A percentile compares a stretch with the other conserved stretches of the same genome.
phyloP scores from a whole-genome alignment of 1,140 invertebrate species.

The Euglossa dilemma region DNA sequence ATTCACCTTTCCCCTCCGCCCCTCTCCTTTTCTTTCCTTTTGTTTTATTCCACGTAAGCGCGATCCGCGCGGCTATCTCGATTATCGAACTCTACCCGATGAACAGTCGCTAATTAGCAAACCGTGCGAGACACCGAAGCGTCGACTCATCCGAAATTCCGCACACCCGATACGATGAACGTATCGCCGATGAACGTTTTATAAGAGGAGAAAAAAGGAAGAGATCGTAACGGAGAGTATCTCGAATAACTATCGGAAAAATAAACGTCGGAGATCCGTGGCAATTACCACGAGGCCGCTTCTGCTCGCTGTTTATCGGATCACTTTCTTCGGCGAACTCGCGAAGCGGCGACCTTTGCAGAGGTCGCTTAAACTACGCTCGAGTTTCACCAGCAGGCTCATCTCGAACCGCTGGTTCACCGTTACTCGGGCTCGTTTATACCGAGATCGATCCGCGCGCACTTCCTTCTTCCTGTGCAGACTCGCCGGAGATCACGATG shows the following conservation, averaged over 20 bases:
- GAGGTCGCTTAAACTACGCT: constrained; percentile 74
- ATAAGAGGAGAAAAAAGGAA: background rate
- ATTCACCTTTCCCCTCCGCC: background rate
- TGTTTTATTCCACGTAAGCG: constrained; percentile 26
- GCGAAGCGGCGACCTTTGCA: constrained; percentile 73
- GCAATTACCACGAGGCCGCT: background rate
- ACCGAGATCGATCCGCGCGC: constrained; percentile 40
- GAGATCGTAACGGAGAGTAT: background rate
- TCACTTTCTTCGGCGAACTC: constrained; percentile 76
- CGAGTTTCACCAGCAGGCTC: constrained; percentile 76
- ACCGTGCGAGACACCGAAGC: background rate
- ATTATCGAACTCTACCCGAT: too few relatives aligned
- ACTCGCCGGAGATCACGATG: constrained; percentile 3
- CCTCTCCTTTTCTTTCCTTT: background rate
- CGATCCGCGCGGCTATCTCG: background rate
- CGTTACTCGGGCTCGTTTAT: constrained; percentile 24
- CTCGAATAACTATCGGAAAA: background rate
- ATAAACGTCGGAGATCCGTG: background rate
- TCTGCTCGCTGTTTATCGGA: constrained; percentile 52
- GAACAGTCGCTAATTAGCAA: constrained; percentile 5
- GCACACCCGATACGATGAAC: background rate
- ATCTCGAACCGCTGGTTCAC: constrained; percentile 30
- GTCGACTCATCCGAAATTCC: background rate
- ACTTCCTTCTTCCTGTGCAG: constrained; percentile 59
- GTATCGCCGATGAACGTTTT: too few relatives aligned